Conservation (phyloP, 2,113 vertebrate species). For the Elgaria multicarinata region DNA sequence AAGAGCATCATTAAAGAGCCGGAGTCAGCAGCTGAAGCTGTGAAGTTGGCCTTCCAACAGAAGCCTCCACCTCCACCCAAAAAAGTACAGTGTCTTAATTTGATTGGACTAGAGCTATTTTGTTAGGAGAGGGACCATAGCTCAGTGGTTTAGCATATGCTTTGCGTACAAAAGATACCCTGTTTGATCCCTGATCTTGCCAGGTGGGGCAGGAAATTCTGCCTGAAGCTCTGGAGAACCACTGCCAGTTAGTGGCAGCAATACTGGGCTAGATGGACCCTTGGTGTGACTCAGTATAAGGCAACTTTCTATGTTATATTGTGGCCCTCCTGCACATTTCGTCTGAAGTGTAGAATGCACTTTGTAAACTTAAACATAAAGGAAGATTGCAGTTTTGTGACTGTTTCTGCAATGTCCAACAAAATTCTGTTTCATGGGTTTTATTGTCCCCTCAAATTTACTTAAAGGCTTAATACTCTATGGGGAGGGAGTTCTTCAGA, state of each 20-base stretch:
- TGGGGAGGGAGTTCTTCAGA: background rate
- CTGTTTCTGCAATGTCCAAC: background rate
- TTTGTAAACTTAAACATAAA: background rate
- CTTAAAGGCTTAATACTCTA: background rate
- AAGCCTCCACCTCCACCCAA: slow-evolving; percentile 96
- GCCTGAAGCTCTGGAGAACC: too few species aligned
- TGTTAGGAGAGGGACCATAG: too few species aligned
- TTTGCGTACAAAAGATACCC: too few species aligned
- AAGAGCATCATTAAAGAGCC: slow-evolving; percentile 95
- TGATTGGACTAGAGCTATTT: background rate
- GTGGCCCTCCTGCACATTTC: too few species aligned
- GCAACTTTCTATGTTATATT: too few species aligned
- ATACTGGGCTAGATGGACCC: too few species aligned
- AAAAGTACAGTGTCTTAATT: slow-evolving; percentile 79
- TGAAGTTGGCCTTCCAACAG: slow-evolving; percentile 94
- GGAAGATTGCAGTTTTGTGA: background rate
- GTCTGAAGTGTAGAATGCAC: background rate
- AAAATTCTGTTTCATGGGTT: background rate
- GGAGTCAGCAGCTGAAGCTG: slow-evolving; percentile 92
- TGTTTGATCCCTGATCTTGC: too few species aligned
- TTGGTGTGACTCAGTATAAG: too few species aligned
- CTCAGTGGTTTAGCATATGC: too few species aligned
- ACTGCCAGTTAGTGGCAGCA: too few species aligned
- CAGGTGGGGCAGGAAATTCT: too few species aligned
- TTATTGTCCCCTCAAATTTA: too few species aligned